These are phyloP conservation scores for Pollenia amentaria DNA, from an alignment of 2,888 invertebrate genomes.

Conservation along the genomic window DNA sequence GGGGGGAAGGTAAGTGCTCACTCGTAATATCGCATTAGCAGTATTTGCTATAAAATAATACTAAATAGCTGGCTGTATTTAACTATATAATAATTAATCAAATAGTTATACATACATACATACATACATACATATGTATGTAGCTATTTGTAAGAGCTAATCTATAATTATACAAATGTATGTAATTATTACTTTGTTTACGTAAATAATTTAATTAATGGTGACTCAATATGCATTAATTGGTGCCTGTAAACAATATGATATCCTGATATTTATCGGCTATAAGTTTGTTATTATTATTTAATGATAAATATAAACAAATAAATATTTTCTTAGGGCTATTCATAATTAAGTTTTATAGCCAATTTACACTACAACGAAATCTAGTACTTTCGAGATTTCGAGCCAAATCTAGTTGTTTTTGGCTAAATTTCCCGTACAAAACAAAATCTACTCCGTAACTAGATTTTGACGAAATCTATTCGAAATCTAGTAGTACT, in stretches of 20 bases:
- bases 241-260: constrained; percentile 67
- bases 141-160: not conserved
- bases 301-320: constrained; percentile 49
- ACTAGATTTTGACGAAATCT: too few species aligned
- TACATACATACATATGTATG: not conserved
- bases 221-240: constrained; percentile 66
- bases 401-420: too few species aligned
- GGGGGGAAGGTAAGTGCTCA: not conserved
- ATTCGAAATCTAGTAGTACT: too few species aligned
- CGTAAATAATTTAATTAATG: constrained; percentile 73
- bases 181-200: constrained; percentile 70
- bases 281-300: constrained; percentile 54
- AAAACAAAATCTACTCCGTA: too few species aligned
- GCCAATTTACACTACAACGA: too few species aligned
- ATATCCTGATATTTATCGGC: constrained; percentile 68
- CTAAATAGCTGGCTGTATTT: not conserved
- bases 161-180: not conserved
- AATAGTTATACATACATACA: not conserved
- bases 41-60: constrained; percentile 7
- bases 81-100: constrained; percentile 1
- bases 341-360: constrained; percentile 3
- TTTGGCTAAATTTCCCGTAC: too few species aligned
- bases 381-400: too few species aligned
- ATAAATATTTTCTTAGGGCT: constrained; percentile 20
- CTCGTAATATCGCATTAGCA: constrained; percentile 8